Evolutionary conservation across 2,113 vertebrate species (phyloP).

Genomic region (Siniperca chuatsi): DNA sequence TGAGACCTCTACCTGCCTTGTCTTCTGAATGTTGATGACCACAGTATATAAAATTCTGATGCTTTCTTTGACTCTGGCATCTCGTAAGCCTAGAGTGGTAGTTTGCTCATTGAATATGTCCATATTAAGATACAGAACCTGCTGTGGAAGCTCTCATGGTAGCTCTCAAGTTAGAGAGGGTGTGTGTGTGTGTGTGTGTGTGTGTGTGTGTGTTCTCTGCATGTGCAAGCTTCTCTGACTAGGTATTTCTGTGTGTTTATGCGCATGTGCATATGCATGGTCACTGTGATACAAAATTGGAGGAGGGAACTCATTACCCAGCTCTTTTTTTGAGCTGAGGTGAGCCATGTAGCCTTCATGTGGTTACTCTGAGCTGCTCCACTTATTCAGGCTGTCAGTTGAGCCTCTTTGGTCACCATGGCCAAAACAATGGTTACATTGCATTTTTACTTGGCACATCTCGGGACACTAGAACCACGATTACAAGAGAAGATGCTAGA

Average conservation of each 20-base stretch:
- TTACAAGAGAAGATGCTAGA: slow-evolving; percentile 22
- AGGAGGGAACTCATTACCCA: slow-evolving; percentile 31
- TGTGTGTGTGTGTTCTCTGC: slow-evolving; percentile 2
- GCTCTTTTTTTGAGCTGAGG: slow-evolving; percentile 53
- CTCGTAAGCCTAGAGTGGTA: slow-evolving; percentile 1
- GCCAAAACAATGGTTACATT: slow-evolving; percentile 41
- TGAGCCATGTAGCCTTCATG: slow-evolving; percentile 46
- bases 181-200: slow-evolving; percentile 22
- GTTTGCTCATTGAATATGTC: slow-evolving; percentile 40
- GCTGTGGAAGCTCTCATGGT: slow-evolving; percentile 5
- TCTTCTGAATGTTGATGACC: slow-evolving; percentile 11
- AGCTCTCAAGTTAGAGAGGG: neutral
- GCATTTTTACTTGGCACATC: slow-evolving; percentile 24
- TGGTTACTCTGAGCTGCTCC: slow-evolving; percentile 32
- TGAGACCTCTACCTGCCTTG: slow-evolving; percentile 18
- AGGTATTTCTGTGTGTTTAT: slow-evolving; percentile 36
- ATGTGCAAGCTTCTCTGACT: slow-evolving; percentile 29
- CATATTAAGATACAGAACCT: slow-evolving; percentile 52
- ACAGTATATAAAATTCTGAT: slow-evolving; percentile 22
- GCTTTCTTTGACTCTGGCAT: slow-evolving; percentile 14
- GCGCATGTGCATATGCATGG: slow-evolving; percentile 20
- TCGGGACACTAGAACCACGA: slow-evolving; percentile 21
- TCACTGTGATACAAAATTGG: slow-evolving; percentile 31
- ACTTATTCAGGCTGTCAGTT: slow-evolving; percentile 22
- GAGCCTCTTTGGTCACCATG: slow-evolving; percentile 4